Percentiles rank a stretch among this genome's conserved stretches.
Evolutionary conservation across 92 coral and sea anemone genomes (phyloP).

Genomic region (Siderastrea siderea): DNA sequence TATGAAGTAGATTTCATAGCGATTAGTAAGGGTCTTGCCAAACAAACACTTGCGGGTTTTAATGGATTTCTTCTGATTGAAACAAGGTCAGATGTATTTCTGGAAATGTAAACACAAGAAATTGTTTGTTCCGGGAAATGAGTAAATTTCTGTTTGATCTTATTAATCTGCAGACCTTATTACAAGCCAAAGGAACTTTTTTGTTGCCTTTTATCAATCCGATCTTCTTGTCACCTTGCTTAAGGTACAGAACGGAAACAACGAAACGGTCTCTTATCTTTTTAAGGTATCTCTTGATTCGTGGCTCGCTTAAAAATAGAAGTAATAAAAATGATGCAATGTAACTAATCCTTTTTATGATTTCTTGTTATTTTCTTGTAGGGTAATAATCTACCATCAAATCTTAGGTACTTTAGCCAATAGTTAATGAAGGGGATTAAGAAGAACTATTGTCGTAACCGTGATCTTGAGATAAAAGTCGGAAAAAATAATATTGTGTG

Average conservation of each 20-base stretch:
- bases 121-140: constrained; percentile 13
- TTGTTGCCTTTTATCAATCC: constrained; percentile 11
- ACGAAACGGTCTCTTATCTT: neutral
- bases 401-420: too few species aligned
- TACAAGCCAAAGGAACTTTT: neutral
- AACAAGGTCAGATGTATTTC: neutral
- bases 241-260: neutral
- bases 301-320: neutral
- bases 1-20: too few species aligned
- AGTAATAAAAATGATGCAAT: neutral
- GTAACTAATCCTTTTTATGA: neutral
- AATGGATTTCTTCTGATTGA: neutral
- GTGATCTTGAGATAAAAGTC: too few species aligned
- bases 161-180: constrained; percentile 12
- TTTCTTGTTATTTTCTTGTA: neutral
- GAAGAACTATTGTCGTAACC: too few species aligned
- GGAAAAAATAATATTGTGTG: too few species aligned
- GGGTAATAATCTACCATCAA: too few species aligned
- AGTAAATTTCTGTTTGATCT: neutral
- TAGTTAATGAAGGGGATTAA: too few species aligned
- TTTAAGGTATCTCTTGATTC: neutral
- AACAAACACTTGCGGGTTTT: neutral
- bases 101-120: neutral
- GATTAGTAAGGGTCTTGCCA: too few species aligned
- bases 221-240: neutral